Evolutionary conservation across 2,113 vertebrate genomes (phyloP).

Genomic region (Oncorhynchus tshawytscha): DNA sequence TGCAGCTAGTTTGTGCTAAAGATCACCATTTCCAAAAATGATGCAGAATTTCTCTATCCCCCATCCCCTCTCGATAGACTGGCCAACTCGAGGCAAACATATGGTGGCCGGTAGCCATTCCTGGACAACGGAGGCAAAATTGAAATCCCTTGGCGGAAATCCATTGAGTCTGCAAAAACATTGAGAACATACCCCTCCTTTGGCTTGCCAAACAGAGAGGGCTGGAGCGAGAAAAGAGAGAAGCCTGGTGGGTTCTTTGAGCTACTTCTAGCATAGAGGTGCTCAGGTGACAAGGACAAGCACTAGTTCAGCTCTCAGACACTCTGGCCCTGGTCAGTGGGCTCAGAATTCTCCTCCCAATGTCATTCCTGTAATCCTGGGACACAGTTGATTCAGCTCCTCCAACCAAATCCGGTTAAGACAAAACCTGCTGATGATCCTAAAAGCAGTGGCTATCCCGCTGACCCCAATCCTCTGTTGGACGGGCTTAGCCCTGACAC

Average conservation of each 20-base stretch:
- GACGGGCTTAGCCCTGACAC: conserved; percentile 57
- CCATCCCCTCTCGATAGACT: conserved; percentile 17
- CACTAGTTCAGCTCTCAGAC: conserved; percentile 34
- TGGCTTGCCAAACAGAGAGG: conserved; percentile 9
- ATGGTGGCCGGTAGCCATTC: conserved; percentile 25
- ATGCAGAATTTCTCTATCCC: conserved; percentile 23
- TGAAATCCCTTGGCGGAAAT: neutral
- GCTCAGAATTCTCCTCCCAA: conserved; percentile 68
- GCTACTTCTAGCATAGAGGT: conserved; percentile 27
- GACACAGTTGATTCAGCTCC: conserved; percentile 80
- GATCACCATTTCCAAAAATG: conserved; percentile 28
- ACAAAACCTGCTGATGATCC: conserved; percentile 83
- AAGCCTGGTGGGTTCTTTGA: conserved; percentile 12
- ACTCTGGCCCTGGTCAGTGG: conserved; percentile 40
- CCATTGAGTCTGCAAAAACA: neutral
- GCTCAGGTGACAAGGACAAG: conserved; percentile 26
- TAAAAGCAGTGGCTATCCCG: conserved; percentile 72
- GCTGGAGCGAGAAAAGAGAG: conserved; percentile 26
- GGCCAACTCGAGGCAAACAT: conserved; percentile 32
- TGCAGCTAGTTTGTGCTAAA: conserved; percentile 59
- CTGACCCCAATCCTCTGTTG: conserved; percentile 75
- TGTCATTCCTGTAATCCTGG: conserved; percentile 80
- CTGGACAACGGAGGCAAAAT: conserved; percentile 5
- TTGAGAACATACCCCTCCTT: conserved; percentile 21
- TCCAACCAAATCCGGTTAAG: conserved; percentile 87